Evolutionary conservation across 2,797 vertebrate genomes (phyloP), one percentile per base, ranked within the genome.

Genomic region (Telmatherina bonti): DNA sequence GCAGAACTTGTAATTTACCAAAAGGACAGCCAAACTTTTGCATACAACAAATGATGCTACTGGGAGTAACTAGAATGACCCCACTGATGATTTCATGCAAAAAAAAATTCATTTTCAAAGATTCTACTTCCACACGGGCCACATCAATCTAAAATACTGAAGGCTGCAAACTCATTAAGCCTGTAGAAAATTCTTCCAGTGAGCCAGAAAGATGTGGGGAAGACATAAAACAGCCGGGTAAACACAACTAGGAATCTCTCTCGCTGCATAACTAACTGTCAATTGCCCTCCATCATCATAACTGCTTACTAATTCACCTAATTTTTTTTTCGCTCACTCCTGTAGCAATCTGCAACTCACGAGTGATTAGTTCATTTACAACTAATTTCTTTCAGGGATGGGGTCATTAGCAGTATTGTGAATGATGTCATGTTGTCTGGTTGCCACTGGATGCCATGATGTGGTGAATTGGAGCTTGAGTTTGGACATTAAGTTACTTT

Each of bases 191-290:
- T 88, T 88, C 67, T 86, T 81, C 76, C 76, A 85, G 78, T 13
- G 70, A 88, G 87, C 87, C 87, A 89, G 82, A 90, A 83, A 90
- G 85, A 85, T 68, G 67, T 27, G 35, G 82, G 75, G 82, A 79
- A 83, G 85, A 85, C 85, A 91, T 91, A 91, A 91, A 91, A 92
- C 88, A 89, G 87, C 78, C 58, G 76, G 76, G 85, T 91, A 92
- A 92, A 91, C 88, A 92, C 91, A 92, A 92, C 89, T 90, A 87
- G 79, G 81, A 88, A 90, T 88, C 73, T 90, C 88, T 88, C 72
- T 90, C 57, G 75, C 89, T 82, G 85, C 79, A 88, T 86, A 87
- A 89, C 87, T 86, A 87, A 89, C 87, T 92, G 89, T 91, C 86
- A 91, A 77, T 81, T 54, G 79, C 87, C 79, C 84, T 91, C 85